A percentile compares a stretch with the other conserved stretches of the same genome.
Conservation (phyloP, 2,797 vertebrate species). For the Onychomys torridus region DNA sequence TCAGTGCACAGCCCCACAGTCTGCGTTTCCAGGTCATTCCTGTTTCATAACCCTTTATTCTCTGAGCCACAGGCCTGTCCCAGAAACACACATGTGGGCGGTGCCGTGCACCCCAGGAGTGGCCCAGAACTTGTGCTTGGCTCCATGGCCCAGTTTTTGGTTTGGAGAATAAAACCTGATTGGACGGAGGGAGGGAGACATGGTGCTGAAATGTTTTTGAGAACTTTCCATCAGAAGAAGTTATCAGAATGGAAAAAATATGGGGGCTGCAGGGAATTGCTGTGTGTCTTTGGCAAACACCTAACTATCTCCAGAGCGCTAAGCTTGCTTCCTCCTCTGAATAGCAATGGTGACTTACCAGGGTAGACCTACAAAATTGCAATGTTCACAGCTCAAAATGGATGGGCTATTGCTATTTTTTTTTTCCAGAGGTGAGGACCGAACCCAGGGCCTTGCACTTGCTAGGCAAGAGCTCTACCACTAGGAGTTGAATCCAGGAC, state of each 20-base stretch:
- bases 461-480: too few species aligned
- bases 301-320: not conserved
- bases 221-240: not conserved
- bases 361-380: not conserved
- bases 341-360: not conserved
- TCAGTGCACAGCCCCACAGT: fast-evolving
- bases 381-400: not conserved
- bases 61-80: conserved; percentile 49
- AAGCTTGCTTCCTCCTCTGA: not conserved
- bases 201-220: fast-evolving
- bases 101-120: conserved; percentile 46
- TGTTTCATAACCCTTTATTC: conserved; percentile 60
- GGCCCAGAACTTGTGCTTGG: conserved; percentile 10
- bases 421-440: too few species aligned
- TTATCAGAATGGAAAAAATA: not conserved
- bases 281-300: not conserved
- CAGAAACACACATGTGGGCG: conserved; percentile 59
- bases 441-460: too few species aligned
- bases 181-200: not conserved
- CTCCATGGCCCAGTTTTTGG: conserved; percentile 71
- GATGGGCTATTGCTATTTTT: too few species aligned
- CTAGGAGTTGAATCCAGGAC: too few species aligned
- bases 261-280: not conserved
- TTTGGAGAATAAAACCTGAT: conserved; percentile 42
- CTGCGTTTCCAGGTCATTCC: conserved; percentile 55